These are phyloP conservation scores for Folsomia manolachei DNA, from an alignment of 2,888 invertebrate species.

Conservation along the genomic window DNA sequence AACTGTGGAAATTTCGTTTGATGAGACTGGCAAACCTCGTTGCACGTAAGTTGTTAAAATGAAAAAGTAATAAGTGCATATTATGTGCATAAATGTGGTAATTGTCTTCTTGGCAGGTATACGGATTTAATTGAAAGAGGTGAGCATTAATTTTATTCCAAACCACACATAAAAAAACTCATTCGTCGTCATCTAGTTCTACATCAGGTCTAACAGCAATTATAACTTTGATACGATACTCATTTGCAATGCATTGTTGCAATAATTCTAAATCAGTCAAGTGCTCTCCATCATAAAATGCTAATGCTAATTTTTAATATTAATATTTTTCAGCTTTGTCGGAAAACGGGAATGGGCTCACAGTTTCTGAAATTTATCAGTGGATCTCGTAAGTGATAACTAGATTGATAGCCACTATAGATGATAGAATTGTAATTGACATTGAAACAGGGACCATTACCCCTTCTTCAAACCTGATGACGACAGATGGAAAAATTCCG, in stretches of 20 bases:
- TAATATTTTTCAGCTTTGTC: too few species aligned
- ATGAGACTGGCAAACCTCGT: slow-evolving; percentile 71
- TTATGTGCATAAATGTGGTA: too few species aligned
- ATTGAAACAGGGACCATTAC: slow-evolving; percentile 69
- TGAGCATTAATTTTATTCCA: too few species aligned
- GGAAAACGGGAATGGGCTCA: slow-evolving; percentile 80
- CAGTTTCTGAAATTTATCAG: slow-evolving; percentile 85
- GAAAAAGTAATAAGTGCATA: too few species aligned
- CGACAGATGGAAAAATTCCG: slow-evolving; percentile 90
- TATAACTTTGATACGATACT: too few species aligned
- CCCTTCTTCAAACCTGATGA: slow-evolving; percentile 86
- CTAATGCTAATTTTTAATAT: too few species aligned
- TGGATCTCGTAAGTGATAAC: slow-evolving; percentile 82
- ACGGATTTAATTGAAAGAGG: slow-evolving; percentile 85
- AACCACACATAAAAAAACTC: too few species aligned
- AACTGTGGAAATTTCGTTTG: slow-evolving; percentile 24
- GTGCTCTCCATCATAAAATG: too few species aligned
- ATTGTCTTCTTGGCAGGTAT: slow-evolving; percentile 58
- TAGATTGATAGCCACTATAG: neutral
- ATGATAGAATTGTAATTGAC: neutral
- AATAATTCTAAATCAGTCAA: too few species aligned
- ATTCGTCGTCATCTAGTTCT: too few species aligned
- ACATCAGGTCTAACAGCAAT: too few species aligned
- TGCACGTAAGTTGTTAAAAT: slow-evolving; percentile 60
- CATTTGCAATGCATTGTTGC: too few species aligned